A percentile compares a stretch with the other conserved stretches of the same genome.
Conservation (phyloP, 2,888 invertebrate species). For the Catotricha subobsoleta region DNA sequence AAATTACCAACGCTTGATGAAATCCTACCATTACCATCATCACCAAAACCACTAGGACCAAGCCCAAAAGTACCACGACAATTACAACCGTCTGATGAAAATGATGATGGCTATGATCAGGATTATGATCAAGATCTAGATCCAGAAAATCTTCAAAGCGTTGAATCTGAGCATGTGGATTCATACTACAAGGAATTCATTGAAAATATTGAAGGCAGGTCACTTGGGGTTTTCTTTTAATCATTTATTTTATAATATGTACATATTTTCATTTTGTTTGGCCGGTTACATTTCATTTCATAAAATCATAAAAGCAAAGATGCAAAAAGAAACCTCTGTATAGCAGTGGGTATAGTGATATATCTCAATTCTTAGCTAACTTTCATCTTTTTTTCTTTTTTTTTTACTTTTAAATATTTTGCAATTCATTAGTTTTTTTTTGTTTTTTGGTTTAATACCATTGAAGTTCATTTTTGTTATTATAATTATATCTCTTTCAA, state of each 20-base stretch:
- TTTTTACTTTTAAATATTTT: no score
- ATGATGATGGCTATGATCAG: conserved; percentile 13
- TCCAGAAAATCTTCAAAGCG: conserved; percentile 44
- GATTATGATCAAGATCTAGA: conserved; percentile 15
- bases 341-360: no score
- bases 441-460: no score
- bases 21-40: conserved; percentile 33
- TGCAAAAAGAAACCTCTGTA: no score
- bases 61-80: conserved; percentile 2
- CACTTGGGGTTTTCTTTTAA: neutral
- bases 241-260: neutral
- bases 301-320: no score
- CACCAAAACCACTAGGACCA: neutral
- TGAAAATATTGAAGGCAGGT: conserved; percentile 23
- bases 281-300: no score
- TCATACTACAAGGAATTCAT: conserved; percentile 38
- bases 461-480: no score
- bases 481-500: no score
- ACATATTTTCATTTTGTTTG: no score
- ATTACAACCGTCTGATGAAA: conserved; percentile 11
- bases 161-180: conserved; percentile 51
- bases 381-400: no score
- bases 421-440: no score
- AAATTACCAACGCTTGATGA: conserved; percentile 43
- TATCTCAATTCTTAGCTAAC: no score